These are phyloP conservation scores for Paramormyrops kingsleyae DNA, from an alignment of 2,113 vertebrate species.

Conservation along the genomic window DNA sequence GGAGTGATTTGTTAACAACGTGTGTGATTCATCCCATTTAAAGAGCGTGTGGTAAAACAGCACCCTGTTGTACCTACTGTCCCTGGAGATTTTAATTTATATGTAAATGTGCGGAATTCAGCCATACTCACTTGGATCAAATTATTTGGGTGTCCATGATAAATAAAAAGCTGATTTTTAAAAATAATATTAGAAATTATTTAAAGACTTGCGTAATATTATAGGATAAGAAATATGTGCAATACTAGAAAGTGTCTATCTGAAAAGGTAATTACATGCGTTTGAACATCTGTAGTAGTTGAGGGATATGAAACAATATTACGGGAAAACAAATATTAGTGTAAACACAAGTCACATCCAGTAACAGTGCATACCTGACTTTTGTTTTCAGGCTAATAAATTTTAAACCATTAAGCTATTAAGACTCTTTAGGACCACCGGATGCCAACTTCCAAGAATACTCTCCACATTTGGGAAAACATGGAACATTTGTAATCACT, in stretches of 20 bases:
- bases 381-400: background rate
- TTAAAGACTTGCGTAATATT: background rate
- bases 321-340: background rate
- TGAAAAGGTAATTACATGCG: background rate
- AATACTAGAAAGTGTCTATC: background rate
- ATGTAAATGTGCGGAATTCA: constrained; percentile 7
- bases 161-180: background rate
- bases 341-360: background rate
- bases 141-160: background rate
- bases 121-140: background rate
- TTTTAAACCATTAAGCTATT: background rate
- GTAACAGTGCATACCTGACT: background rate
- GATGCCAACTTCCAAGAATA: background rate
- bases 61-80: background rate
- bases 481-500: background rate
- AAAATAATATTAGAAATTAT: background rate
- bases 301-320: background rate
- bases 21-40: background rate
- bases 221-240: background rate
- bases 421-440: background rate
- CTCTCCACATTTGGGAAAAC: background rate
- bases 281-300: background rate
- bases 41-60: background rate
- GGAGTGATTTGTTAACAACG: background rate
- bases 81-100: constrained; percentile 14